Evolutionary conservation across 2,888 invertebrate genomes (phyloP), one percentile per base, ranked within the genome.

Genomic region (Epistrophe eligans): DNA sequence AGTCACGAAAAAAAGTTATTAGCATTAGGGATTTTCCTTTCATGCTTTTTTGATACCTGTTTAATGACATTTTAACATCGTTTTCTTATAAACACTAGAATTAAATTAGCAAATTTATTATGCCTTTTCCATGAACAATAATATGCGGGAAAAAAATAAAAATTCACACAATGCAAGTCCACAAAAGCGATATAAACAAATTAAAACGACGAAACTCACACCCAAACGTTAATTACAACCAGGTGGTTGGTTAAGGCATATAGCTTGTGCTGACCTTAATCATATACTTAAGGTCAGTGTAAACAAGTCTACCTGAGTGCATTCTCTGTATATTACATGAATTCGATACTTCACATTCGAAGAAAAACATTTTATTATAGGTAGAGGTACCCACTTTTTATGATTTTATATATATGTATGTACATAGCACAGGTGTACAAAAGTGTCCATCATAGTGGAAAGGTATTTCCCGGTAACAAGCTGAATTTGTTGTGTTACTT

Each of bases 201-300:
- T 48, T 28, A 40, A 80, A 72, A 64, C 57, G 64, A 40, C 64
- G 50, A 81, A 64, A 64, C 74, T 85, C 50, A 81, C 81, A 85
- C 82, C 67, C 60, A 40, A 17, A 19, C 77, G 77, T 60, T 84
- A 80, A 84, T 80, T 72, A 73, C 64, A 28, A 58, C 71, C 81
- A 82, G 85, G 85, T 85, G 77, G 77, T 17, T 85, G 77, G 77
- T 17, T 32, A 11, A 67, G 7, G 19, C 38, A 40, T 80, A 66
- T 80, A 72, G 81, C 67, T 64, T 45, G 48, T 64, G 50, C 66
- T 79, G 85, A 85, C 85, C 85, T 85, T 85, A 77, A 67, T 81
- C 77, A 74, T 82, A 74, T 77, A 64, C 70, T 57, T 74, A 85
- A 85, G 85, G 85, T 85, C 82, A 85, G 81, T 70, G 24, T 28